These are phyloP conservation scores for Aspiorhynchus laticeps DNA, from an alignment of 2,113 vertebrate genomes.

Conservation along the genomic window DNA sequence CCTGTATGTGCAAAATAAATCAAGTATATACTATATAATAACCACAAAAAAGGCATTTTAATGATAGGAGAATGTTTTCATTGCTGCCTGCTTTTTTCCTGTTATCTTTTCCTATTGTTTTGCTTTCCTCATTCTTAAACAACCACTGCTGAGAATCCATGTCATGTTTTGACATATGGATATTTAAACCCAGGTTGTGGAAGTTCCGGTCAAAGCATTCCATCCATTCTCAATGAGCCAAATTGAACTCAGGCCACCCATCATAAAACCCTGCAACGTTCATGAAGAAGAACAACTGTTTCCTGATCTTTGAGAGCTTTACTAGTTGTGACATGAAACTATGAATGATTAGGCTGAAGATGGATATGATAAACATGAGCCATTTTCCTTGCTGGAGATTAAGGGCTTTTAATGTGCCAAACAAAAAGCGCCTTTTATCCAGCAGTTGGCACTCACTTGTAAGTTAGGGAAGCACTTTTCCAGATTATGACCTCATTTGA, in stretches of 20 bases:
- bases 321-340: constrained; percentile 20
- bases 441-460: constrained; percentile 31
- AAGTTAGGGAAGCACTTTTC: constrained; percentile 44
- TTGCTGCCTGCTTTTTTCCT: neutral
- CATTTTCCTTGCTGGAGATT: constrained; percentile 42
- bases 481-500: constrained; percentile 54
- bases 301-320: constrained; percentile 36
- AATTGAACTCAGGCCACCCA: neutral
- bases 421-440: constrained; percentile 44
- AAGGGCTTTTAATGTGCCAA: constrained; percentile 15
- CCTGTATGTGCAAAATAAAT: neutral
- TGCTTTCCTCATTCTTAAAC: neutral
- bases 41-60: neutral
- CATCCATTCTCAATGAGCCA: constrained; percentile 20
- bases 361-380: neutral
- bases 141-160: neutral
- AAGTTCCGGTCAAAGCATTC: constrained; percentile 25
- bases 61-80: neutral
- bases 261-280: constrained; percentile 29
- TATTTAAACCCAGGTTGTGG: constrained; percentile 11
- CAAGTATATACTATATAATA: neutral
- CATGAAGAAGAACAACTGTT: constrained; percentile 43
- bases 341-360: constrained; percentile 16
- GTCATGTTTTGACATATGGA: constrained; percentile 24
- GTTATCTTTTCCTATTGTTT: neutral